These are phyloP conservation scores for Drosophila albomicans DNA, from an alignment of 1,140 invertebrate genomes.

Conservation along the genomic window DNA sequence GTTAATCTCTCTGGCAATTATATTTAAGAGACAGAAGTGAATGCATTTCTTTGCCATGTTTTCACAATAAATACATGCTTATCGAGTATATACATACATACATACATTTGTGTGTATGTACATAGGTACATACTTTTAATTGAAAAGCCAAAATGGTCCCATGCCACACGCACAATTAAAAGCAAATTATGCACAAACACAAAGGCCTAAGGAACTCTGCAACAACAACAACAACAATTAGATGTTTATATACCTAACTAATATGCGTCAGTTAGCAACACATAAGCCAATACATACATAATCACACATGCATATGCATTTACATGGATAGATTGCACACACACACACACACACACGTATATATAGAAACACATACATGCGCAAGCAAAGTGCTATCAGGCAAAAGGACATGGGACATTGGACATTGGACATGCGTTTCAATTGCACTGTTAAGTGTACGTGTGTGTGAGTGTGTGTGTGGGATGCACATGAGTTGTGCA, in stretches of 20 bases:
- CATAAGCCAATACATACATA: constrained; percentile 27
- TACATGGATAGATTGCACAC: constrained; percentile 3
- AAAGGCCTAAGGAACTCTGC: constrained; percentile 19
- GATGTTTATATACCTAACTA: constrained; percentile 30
- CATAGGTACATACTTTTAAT: constrained; percentile 32
- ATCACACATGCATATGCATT: constrained; percentile 15
- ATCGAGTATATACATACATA: not conserved
- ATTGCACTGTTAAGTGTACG: constrained; percentile 54
- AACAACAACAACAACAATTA: constrained; percentile 37
- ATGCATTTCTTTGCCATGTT: constrained; percentile 8
- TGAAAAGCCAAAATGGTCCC: constrained; percentile 46
- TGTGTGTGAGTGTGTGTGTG: constrained; percentile 41
- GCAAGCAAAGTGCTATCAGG: constrained; percentile 58
- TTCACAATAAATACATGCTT: not conserved
- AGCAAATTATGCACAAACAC: constrained; percentile 47
- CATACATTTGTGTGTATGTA: constrained; percentile 3
- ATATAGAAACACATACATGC: constrained; percentile 36
- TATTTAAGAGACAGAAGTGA: not conserved
- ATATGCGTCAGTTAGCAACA: constrained; percentile 27
- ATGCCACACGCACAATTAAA: constrained; percentile 45
- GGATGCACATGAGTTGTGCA: constrained; percentile 65
- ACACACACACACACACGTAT: not conserved
- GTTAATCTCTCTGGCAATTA: not conserved
- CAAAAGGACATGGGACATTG: constrained; percentile 64
- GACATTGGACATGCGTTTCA: constrained; percentile 53